phyloP scores from a whole-genome alignment of 2,888 invertebrate species.

The Synergus gifuensis region DNA sequence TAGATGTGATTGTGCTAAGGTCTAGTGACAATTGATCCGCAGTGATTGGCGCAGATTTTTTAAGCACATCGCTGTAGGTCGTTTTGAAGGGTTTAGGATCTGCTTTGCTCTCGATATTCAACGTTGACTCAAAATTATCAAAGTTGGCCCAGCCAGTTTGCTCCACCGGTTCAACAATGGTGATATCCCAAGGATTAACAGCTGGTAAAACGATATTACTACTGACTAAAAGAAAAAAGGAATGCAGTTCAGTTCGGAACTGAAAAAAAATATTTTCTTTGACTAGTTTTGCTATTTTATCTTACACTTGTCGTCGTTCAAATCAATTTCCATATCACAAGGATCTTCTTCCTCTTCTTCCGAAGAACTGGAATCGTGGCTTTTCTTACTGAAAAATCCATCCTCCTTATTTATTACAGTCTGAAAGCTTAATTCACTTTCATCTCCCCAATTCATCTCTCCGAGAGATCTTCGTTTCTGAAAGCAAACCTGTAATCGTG shows the following conservation, averaged over 20 bases:
- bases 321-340: slow-evolving; percentile 75
- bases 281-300: slow-evolving; percentile 38
- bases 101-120: slow-evolving; percentile 58
- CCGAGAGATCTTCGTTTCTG: slow-evolving; percentile 71
- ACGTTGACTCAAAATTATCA: slow-evolving; percentile 69
- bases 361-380: slow-evolving; percentile 73
- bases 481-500: slow-evolving; percentile 65
- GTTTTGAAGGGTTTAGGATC: slow-evolving; percentile 46
- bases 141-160: slow-evolving; percentile 75
- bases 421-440: slow-evolving; percentile 78
- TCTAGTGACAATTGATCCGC: slow-evolving; percentile 15
- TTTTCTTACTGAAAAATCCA: neutral
- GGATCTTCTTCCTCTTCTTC: slow-evolving; percentile 79
- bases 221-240: neutral
- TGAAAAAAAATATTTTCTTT: slow-evolving; percentile 32
- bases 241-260: slow-evolving; percentile 1
- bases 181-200: slow-evolving; percentile 70
- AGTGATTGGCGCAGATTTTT: slow-evolving; percentile 1
- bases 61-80: slow-evolving; percentile 3
- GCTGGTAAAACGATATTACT: slow-evolving; percentile 59
- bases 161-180: slow-evolving; percentile 64
- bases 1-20: neutral
- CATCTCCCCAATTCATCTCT: slow-evolving; percentile 77
- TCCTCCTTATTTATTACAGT: slow-evolving; percentile 76
- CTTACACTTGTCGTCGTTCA: slow-evolving; percentile 77